Evolutionary conservation across 2,888 invertebrate species (phyloP), one percentile per base, ranked within the genome.

Genomic region (Pristionchus arcanus): DNA sequence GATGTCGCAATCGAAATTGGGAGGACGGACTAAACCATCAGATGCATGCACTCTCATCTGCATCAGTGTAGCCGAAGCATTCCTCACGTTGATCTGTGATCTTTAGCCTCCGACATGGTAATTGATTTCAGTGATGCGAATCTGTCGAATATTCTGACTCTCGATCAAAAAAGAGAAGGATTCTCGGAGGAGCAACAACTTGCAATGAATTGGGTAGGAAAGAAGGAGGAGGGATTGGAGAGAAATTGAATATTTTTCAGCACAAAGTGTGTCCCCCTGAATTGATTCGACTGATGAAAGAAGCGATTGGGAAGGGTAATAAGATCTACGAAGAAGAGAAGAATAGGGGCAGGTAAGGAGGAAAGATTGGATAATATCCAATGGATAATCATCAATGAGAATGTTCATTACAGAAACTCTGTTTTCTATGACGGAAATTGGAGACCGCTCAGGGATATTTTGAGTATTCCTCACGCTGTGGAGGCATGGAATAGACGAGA

Each of bases 21-120:
- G 42, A 34, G 25, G 53, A 3, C 13, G 83, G 28, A 42, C n/a
- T 3, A 11, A 42, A 19, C 21, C 28, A 49, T 83, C 83, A 5
- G 42, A 83, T 83, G 83, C 83, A 11, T 83, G 83, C 83, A 49
- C 83, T 83, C 28, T 83, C n/a, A 83, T 83, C 83, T 49, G 34
- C 16, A 13, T 83, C n/a, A 49, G 34, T 19, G n/a, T 83, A 11
- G 83, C 83, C 2, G 49, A 19, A 25, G 21, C 81, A 3, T 81
- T 81, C 53, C 42, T 31, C 81, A 49, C 15, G 81, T 81, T 21
- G 9, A 5, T 19, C 11, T 25, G 7, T 37, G 42, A 37, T 77
- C 37, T 37, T 77, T 34, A 34, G 34, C 11, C 42, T 49, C 11
- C 21, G 28, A 81, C 5, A 5, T 4, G 19, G 19, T 13, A 77